phyloP scores from a whole-genome alignment of 2,888 invertebrate species.

The Lobophora halterata region DNA sequence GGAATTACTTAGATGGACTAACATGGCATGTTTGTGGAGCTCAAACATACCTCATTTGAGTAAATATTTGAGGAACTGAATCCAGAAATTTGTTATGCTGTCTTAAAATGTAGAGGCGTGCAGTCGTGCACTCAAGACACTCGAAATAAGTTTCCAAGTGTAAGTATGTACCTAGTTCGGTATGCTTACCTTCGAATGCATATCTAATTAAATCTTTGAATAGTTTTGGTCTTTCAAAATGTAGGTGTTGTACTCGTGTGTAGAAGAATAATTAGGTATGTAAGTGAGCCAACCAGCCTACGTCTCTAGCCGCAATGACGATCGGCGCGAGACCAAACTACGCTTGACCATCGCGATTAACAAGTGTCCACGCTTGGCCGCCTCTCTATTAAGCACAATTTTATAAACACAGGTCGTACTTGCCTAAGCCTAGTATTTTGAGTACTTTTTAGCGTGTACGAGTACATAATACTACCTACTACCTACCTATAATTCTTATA shows the following conservation, averaged over 20 bases:
- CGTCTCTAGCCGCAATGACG: conserved; percentile 58
- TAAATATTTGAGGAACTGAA: conserved; percentile 4
- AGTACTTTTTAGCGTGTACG: too few relatives aligned
- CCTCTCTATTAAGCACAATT: conserved; percentile 21
- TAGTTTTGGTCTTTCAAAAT: neutral
- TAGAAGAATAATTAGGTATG: conserved; percentile 27
- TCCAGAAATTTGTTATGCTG: conserved; percentile 13
- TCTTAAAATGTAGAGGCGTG: conserved; percentile 5
- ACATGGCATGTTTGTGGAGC: conserved; percentile 13
- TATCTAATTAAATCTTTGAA: neutral
- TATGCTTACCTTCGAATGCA: neutral
- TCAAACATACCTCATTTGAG: conserved; percentile 3
- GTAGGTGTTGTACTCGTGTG: conserved; percentile 15
- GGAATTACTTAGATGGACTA: conserved; percentile 15
- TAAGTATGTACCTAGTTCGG: neutral
- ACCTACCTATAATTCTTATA: too few relatives aligned
- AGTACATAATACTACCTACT: too few relatives aligned
- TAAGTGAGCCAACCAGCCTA: conserved; percentile 29
- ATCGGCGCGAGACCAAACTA: conserved; percentile 57
- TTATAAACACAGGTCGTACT: conserved; percentile 17
- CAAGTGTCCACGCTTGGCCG: conserved; percentile 27
- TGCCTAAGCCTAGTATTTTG: too few relatives aligned
- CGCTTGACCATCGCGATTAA: conserved; percentile 25
- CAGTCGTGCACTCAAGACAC: neutral
- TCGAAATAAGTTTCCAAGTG: too few relatives aligned